These are phyloP conservation scores for Leptinotarsa haldemani DNA, from an alignment of 2,888 invertebrate genomes.

Conservation along the genomic window DNA sequence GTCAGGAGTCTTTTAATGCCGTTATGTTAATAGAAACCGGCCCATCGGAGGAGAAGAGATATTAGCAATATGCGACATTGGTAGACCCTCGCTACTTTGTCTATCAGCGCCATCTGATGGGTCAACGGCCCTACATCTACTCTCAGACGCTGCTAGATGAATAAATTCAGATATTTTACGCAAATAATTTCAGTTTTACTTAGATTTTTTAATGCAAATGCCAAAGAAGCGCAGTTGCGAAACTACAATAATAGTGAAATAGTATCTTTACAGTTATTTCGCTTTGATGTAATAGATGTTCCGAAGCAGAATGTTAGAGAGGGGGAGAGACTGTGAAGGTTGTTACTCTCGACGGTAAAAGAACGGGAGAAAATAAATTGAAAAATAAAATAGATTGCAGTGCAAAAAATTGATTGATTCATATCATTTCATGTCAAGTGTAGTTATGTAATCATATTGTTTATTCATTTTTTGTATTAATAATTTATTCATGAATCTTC, in stretches of 20 bases:
- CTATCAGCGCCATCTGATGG: conserved; percentile 61
- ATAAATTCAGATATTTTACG: conserved; percentile 29
- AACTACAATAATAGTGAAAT: background rate
- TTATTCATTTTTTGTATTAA: too few species aligned
- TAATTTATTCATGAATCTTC: too few species aligned
- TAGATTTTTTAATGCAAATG: conserved; percentile 3
- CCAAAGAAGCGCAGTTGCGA: conserved; percentile 10
- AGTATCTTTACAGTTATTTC: conserved; percentile 13
- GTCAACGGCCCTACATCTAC: conserved; percentile 53
- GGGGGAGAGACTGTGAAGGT: background rate
- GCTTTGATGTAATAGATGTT: conserved; percentile 11
- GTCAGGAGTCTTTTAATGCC: conserved; percentile 51
- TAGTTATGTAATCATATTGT: too few species aligned
- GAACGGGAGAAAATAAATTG: background rate
- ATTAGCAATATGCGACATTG: conserved; percentile 58
- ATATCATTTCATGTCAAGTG: too few species aligned
- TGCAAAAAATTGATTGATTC: background rate
- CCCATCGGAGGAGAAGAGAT: conserved; percentile 49
- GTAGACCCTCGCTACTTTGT: conserved; percentile 57
- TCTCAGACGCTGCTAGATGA: conserved; percentile 17
- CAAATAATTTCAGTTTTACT: conserved; percentile 19
- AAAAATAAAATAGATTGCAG: background rate
- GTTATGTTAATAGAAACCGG: conserved; percentile 53
- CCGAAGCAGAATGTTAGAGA: background rate
- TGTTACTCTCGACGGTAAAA: background rate